phyloP scores from a whole-genome alignment of 2,888 invertebrate species.

The Diachrysia chrysitis region DNA sequence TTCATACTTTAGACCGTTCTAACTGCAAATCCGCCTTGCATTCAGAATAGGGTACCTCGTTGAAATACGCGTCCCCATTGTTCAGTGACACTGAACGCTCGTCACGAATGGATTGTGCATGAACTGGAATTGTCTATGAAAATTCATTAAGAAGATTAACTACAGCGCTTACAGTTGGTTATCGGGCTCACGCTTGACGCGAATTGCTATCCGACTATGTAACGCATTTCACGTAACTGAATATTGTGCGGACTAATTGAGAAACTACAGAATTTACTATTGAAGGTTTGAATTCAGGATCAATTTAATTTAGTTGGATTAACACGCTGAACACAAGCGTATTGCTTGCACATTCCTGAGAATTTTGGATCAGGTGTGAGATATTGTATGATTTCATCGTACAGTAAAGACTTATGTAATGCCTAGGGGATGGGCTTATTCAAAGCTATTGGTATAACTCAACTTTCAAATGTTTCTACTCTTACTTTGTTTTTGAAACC shows the following conservation, averaged over 20 bases:
- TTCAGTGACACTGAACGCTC: slow-evolving; percentile 63
- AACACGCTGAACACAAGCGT: neutral
- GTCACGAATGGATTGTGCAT: slow-evolving; percentile 61
- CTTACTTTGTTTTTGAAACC: too few relatives aligned
- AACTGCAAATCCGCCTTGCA: slow-evolving; percentile 9
- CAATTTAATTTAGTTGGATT: neutral
- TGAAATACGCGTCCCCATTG: slow-evolving; percentile 64
- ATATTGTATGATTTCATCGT: too few relatives aligned
- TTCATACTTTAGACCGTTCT: neutral
- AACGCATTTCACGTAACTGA: slow-evolving; percentile 10
- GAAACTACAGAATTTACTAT: neutral
- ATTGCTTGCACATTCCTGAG: neutral
- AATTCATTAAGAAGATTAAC: slow-evolving; percentile 80
- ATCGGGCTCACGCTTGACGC: slow-evolving; percentile 49
- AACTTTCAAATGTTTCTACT: too few relatives aligned
- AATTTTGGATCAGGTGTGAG: neutral
- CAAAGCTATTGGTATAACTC: too few relatives aligned
- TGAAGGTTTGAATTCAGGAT: slow-evolving; percentile 6
- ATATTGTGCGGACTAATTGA: slow-evolving; percentile 1
- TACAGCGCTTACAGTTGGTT: slow-evolving; percentile 58
- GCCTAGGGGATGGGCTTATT: too few relatives aligned
- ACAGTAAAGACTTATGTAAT: too few relatives aligned
- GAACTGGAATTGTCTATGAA: slow-evolving; percentile 68
- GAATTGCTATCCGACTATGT: slow-evolving; percentile 62
- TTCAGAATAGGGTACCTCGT: slow-evolving; percentile 49